A percentile compares a stretch with the other conserved stretches of the same genome.
Conservation (phyloP, 30 jellyfish, hydroid and myxozoan genomes). For the Aurelia sp. region DNA sequence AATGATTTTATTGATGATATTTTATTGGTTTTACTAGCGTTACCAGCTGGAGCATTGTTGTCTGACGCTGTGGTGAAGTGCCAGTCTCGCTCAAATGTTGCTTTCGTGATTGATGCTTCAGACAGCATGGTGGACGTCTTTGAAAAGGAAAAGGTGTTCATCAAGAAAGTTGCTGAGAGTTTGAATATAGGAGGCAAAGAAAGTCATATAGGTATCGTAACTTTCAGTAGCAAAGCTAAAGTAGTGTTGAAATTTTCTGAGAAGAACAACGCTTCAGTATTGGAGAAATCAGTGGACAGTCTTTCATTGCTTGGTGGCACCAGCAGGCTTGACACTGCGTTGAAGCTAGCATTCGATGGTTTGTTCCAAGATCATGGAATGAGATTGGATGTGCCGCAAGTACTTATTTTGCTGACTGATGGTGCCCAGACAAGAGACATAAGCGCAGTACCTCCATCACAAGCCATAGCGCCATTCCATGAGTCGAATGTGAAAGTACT, state of each 20-base stretch:
- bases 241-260: constrained; percentile 33
- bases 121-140: constrained; percentile 24
- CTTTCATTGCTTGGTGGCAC: constrained; percentile 29
- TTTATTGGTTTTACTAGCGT: no score
- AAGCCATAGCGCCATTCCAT: constrained; percentile 37
- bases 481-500: constrained; percentile 10
- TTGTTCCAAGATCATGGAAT: constrained; percentile 56
- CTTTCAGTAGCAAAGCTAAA: constrained; percentile 21
- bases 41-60: no score
- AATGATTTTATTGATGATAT: no score
- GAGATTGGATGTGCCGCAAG: constrained; percentile 52
- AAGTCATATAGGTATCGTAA: constrained; percentile 33
- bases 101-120: constrained; percentile 35
- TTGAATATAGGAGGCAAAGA: not conserved
- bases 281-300: constrained; percentile 43
- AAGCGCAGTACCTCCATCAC: constrained; percentile 22
- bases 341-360: constrained; percentile 25
- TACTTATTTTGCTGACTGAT: constrained; percentile 47
- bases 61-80: not conserved
- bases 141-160: not conserved
- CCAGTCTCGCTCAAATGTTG: constrained; percentile 28
- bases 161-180: not conserved
- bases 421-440: constrained; percentile 33
- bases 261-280: constrained; percentile 6
- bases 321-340: constrained; percentile 40